Conservation (phyloP, 92 coral and sea anemone genomes). For the Porites rus region DNA sequence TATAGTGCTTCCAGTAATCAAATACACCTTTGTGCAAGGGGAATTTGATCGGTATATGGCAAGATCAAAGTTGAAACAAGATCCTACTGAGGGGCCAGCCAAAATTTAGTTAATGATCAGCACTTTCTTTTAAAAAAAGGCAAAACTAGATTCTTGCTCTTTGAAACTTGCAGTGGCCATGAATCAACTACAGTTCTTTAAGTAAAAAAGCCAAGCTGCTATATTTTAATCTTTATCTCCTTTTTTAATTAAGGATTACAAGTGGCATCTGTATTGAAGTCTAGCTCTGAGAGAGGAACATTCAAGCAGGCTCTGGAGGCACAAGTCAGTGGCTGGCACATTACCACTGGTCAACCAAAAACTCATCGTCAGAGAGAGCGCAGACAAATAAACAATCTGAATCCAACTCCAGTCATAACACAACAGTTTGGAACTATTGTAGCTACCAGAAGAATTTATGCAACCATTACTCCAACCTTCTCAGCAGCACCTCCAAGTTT, state of each 20-base stretch:
- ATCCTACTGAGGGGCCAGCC: too few species aligned
- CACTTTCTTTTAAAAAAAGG: too few species aligned
- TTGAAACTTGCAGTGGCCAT: too few species aligned
- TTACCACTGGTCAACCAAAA: conserved; percentile 87
- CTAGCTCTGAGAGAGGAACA: conserved; percentile 89
- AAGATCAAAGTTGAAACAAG: too few species aligned
- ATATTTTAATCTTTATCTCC: not conserved
- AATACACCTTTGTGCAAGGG: too few species aligned
- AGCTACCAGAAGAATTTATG: conserved; percentile 19
- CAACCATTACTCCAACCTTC: conserved; percentile 72
- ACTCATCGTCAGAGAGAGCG: conserved; percentile 85
- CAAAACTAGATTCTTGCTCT: too few species aligned
- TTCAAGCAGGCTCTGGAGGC: conserved; percentile 72
- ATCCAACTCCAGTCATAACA: conserved; percentile 72
- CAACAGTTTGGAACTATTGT: conserved; percentile 28
- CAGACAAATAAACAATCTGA: conserved; percentile 69
- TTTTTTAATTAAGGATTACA: conserved; percentile 60
- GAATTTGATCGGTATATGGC: too few species aligned
- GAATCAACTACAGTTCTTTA: too few species aligned
- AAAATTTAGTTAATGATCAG: too few species aligned
- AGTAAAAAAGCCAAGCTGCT: not conserved
- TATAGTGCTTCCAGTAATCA: not conserved
- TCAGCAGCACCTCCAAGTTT: conserved; percentile 68
- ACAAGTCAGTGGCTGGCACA: conserved; percentile 96
- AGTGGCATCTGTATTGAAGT: conserved; percentile 85